Percentiles rank a stretch among this genome's conserved stretches.
These are phyloP conservation scores for Pseudochaenichthys georgianus DNA, from an alignment of 2,797 vertebrate genomes.

Conservation along the genomic window DNA sequence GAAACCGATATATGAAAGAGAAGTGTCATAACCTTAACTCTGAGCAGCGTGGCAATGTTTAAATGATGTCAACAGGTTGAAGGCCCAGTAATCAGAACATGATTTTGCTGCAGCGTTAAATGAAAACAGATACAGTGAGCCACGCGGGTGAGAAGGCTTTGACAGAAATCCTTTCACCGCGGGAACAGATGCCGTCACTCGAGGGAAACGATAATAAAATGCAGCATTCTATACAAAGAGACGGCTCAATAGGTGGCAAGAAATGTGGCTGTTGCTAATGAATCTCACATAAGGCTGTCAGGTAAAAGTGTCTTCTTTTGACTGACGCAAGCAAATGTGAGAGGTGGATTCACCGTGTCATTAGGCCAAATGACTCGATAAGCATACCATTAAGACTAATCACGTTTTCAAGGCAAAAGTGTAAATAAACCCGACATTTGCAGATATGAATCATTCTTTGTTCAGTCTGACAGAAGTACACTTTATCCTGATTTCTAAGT, in stretches of 20 bases:
- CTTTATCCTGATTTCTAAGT: constrained; percentile 18
- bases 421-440: background rate
- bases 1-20: background rate
- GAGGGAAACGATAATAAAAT: constrained; percentile 6
- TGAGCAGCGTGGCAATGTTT: background rate
- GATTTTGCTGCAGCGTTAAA: background rate
- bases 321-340: background rate
- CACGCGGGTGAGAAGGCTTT: background rate
- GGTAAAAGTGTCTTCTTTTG: background rate
- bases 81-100: background rate
- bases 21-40: background rate
- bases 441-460: background rate
- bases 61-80: constrained; percentile 13
- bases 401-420: background rate
- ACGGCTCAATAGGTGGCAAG: background rate
- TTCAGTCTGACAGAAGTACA: constrained; percentile 2
- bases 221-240: constrained; percentile 2
- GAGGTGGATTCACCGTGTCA: background rate
- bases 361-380: background rate
- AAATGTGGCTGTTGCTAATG: background rate
- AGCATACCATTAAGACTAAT: background rate
- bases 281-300: constrained; percentile 8
- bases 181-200: constrained; percentile 4
- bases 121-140: constrained; percentile 14
- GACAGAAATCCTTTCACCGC: background rate